Base-by-base conservation (phyloP, 2,113 vertebrate species). In the Sturnus vulgaris region DNA sequence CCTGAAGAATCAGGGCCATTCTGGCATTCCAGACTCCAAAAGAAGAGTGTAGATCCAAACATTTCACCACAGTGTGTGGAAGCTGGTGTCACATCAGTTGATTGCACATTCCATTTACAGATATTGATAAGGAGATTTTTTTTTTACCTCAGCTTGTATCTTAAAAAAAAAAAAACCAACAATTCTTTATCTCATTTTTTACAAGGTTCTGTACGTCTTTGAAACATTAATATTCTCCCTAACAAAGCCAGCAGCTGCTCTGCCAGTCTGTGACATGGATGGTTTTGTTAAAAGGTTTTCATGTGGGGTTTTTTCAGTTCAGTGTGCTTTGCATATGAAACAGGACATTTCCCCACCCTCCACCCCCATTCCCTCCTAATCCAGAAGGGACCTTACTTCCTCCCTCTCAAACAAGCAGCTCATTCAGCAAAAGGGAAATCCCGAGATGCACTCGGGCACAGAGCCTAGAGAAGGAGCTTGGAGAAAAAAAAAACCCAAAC, bases 391-490 rank as follows among this genome's bases (percentile, higher is more conserved):
- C 97, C 97, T 97, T 53, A 98, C 98, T 99, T 99, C 98, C 98
- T 98, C 96, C 93, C 96, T 95, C 95, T 94, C 92, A 86, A 98
- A 98, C 98, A 98, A 98, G 98, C 92, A 76, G 97, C 97, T 96
- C 98, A 98, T 98, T 99, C 98, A 98, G 98, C 97, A 97, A 96
- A 98, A 97, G 97, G 98, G 98, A 98, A 98, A 98, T 98, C 98
- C 98, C 92, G 95, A 96, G 94, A 97, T 98, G 97, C 97, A 97
- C 81, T 40, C 86, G 91, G 98, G 95, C 96, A 80, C 81, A 53
- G 64, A 84, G 91, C 96, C 94, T 75, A 84, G 92, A 89, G 94
- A 81, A 89, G 88, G 61, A 96, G 86, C 71, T 75, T 40, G 94
- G 50, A 55, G 49, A 27, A 61, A 56, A 59, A 37, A 37, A 60